Conservation (phyloP, 2,797 vertebrate species). For the Arremon aurantiirostris region DNA sequence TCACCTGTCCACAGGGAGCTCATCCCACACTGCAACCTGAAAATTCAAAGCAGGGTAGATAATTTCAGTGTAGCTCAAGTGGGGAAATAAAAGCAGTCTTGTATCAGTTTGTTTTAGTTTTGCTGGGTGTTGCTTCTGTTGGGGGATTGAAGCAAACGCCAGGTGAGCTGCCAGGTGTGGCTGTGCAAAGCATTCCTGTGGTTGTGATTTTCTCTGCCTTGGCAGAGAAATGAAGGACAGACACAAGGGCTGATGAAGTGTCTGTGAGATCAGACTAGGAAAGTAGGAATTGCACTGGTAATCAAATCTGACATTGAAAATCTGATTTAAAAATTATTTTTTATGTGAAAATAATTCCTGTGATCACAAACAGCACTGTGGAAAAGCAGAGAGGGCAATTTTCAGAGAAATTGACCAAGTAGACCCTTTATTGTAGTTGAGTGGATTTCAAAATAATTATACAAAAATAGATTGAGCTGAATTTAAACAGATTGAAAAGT, state of each 20-base stretch:
- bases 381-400: not conserved
- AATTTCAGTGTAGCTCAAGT: not conserved
- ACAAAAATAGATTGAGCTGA: not conserved
- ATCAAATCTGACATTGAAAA: not conserved
- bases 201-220: not conserved
- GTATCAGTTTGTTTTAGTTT: fast-evolving
- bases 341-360: not conserved
- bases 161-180: not conserved
- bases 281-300: not conserved
- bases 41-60: not conserved
- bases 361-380: not conserved
- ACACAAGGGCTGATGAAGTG: not conserved
- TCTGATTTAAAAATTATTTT: not conserved
- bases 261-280: not conserved
- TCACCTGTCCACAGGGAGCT: not conserved
- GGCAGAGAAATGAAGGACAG: not conserved
- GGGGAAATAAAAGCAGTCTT: not conserved
- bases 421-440: not conserved
- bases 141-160: not conserved
- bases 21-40: not conserved
- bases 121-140: not conserved
- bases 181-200: not conserved
- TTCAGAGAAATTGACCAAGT: not conserved
- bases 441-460: not conserved
- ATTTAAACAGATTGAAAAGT: not conserved